Evolutionary conservation across 2,797 vertebrate species (phyloP).

Genomic region (Euphonia xanthogaster): DNA sequence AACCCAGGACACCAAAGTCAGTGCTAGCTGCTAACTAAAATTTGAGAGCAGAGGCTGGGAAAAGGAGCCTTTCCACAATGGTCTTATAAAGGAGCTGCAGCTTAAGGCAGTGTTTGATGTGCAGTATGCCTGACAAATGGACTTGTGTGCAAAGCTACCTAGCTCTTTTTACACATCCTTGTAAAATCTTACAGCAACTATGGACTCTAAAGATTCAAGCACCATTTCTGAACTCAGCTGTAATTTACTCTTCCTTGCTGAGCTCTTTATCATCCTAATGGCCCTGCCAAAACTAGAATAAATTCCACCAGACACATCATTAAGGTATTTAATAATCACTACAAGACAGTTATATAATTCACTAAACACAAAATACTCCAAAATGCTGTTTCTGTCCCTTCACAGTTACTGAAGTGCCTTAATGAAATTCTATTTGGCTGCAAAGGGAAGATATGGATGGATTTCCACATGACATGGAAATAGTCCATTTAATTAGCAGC

Average conservation of each 20-base stretch:
- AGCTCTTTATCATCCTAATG: conserved; percentile 21
- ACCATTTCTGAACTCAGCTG: conserved; percentile 1
- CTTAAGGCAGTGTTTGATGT: neutral
- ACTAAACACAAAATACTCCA: neutral
- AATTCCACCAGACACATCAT: conserved; percentile 2
- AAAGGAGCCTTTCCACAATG: neutral
- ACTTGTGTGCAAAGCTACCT: neutral
- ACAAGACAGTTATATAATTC: neutral
- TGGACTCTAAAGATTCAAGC: neutral
- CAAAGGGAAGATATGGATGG: neutral
- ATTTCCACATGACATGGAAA: neutral
- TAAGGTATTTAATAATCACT: conserved; percentile 17
- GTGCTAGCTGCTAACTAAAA: neutral
- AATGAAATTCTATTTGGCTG: neutral
- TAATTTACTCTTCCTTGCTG: neutral
- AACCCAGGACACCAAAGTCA: neutral
- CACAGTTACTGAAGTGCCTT: neutral
- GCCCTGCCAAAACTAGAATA: conserved; percentile 1
- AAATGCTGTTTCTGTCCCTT: neutral
- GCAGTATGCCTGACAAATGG: neutral
- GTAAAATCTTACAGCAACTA: neutral
- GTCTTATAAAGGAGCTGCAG: neutral
- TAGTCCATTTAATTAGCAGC: conserved; percentile 3
- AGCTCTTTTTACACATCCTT: neutral
- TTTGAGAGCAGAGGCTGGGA: neutral